Conservation (phyloP, 2,888 invertebrate species). For the Antitype chi region DNA sequence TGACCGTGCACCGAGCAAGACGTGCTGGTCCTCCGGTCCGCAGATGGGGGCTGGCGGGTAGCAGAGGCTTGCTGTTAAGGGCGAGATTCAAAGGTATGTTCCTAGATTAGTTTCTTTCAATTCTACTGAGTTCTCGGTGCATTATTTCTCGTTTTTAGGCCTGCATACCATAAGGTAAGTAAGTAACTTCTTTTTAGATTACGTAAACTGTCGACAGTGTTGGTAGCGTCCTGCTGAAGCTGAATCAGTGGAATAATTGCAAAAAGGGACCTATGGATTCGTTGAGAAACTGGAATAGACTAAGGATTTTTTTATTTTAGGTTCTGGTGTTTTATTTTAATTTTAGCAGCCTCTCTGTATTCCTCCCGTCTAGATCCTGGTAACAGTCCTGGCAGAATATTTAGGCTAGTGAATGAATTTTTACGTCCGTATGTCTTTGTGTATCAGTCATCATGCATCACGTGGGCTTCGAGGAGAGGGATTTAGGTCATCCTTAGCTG, state of each 20-base stretch:
- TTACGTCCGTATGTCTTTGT: neutral
- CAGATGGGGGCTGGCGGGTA: neutral
- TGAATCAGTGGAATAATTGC: neutral
- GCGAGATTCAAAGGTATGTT: constrained; percentile 26
- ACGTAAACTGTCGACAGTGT: neutral
- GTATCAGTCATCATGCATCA: neutral
- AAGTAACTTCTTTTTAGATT: constrained; percentile 6
- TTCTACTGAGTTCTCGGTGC: neutral
- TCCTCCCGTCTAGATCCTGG: neutral
- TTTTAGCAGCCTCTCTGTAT: neutral
- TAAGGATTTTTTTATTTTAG: neutral
- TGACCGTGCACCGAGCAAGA: constrained; percentile 39
- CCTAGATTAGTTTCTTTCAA: neutral
- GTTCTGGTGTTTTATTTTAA: neutral
- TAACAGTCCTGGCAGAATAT: neutral
- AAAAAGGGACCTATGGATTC: neutral
- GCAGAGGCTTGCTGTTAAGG: neutral
- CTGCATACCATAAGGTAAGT: neutral
- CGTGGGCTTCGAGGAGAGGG: neutral
- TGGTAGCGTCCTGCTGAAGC: neutral
- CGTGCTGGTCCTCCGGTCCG: constrained; percentile 1
- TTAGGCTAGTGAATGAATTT: neutral
- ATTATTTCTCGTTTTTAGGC: neutral
- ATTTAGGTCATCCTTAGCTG: neutral
- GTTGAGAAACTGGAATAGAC: neutral